Evolutionary conservation across 2,888 invertebrate genomes (phyloP).

Genomic region (Ophion ellenae): DNA sequence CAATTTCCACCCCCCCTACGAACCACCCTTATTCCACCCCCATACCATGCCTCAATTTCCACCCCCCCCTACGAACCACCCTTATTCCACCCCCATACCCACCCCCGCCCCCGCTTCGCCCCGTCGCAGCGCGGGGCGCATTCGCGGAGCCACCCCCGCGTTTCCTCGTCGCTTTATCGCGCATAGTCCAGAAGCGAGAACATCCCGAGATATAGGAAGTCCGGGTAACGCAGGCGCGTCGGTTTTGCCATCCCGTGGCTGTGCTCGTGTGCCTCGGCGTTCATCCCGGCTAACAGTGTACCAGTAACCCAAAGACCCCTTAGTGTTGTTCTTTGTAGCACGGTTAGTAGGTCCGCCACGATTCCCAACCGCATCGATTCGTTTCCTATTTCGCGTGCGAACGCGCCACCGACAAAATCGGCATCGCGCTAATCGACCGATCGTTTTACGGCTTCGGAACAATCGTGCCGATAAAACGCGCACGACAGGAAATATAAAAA

Average conservation of each 20-base stretch:
- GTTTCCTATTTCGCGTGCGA: not conserved
- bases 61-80: slow-evolving; percentile 1
- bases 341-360: slow-evolving; percentile 79
- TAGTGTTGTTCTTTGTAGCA: slow-evolving; percentile 75
- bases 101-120: not conserved
- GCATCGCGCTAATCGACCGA: not conserved
- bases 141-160: slow-evolving; percentile 55
- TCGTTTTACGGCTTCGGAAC: not conserved
- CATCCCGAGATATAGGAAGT: slow-evolving; percentile 23
- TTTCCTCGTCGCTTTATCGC: slow-evolving; percentile 33
- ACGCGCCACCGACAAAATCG: not conserved
- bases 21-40: not conserved
- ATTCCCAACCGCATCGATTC: slow-evolving; percentile 54
- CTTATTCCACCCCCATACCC: slow-evolving; percentile 10
- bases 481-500: not conserved
- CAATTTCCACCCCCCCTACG: slow-evolving; percentile 24
- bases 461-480: not conserved
- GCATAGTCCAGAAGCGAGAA: slow-evolving; percentile 43
- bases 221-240: slow-evolving; percentile 72
- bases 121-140: slow-evolving; percentile 42
- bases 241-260: slow-evolving; percentile 71
- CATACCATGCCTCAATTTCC: slow-evolving; percentile 28
- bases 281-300: slow-evolving; percentile 77
- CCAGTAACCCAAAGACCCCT: slow-evolving; percentile 82
- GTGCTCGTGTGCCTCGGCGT: slow-evolving; percentile 72